These are phyloP conservation scores for Lycophotia porphyrea DNA, from an alignment of 2,888 invertebrate genomes.

Conservation along the genomic window DNA sequence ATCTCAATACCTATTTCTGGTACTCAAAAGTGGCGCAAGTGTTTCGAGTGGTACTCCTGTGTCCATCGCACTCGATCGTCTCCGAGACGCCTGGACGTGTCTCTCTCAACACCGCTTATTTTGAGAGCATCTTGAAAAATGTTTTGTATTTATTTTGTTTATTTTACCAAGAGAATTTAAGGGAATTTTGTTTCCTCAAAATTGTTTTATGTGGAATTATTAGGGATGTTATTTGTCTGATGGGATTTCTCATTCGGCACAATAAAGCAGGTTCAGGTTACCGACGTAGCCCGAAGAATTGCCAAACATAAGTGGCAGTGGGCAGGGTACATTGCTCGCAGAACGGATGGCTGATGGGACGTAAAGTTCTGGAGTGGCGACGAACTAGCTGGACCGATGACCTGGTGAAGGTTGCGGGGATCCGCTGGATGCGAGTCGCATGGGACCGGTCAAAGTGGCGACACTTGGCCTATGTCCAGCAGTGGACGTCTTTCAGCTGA, in stretches of 20 bases:
- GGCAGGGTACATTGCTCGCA: too few species aligned
- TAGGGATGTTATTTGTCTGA: background rate
- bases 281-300: too few species aligned
- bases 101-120: slow-evolving; percentile 44
- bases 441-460: too few species aligned
- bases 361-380: too few species aligned
- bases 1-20: slow-evolving; percentile 18
- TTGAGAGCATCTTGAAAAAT: slow-evolving; percentile 31
- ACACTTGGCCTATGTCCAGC: too few species aligned
- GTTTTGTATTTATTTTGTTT: slow-evolving; percentile 19
- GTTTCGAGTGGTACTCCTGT: slow-evolving; percentile 53
- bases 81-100: slow-evolving; percentile 32
- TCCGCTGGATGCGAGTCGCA: too few species aligned
- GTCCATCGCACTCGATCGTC: slow-evolving; percentile 55
- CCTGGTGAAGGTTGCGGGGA: too few species aligned
- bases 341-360: too few species aligned
- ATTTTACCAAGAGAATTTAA: slow-evolving; percentile 19
- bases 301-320: too few species aligned
- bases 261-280: too few species aligned
- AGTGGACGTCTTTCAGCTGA: too few species aligned
- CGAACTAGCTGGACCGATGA: too few species aligned
- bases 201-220: background rate
- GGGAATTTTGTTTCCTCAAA: background rate
- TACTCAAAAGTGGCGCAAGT: slow-evolving; percentile 43
- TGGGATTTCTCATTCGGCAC: background rate